These are phyloP conservation scores for Cinara cedri DNA, from an alignment of 2,888 invertebrate genomes.

Conservation along the genomic window DNA sequence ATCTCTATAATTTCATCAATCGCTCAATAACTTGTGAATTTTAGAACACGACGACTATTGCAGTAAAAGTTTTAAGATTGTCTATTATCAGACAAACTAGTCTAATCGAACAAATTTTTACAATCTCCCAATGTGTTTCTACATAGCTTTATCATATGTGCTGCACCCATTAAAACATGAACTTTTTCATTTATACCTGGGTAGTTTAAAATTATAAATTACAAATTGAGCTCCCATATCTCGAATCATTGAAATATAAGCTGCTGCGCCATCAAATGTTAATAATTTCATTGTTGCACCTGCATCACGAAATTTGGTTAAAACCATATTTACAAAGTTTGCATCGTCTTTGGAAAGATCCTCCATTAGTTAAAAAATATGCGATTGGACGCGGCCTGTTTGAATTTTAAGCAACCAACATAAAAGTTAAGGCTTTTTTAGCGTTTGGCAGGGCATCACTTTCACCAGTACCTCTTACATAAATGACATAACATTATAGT, in stretches of 20 bases:
- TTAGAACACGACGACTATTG: too few species aligned
- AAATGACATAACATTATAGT: background rate
- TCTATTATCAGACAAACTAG: background rate
- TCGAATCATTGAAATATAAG: too few species aligned
- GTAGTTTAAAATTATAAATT: background rate
- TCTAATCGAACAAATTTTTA: background rate
- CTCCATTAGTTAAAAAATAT: background rate
- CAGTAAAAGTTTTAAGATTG: too few species aligned
- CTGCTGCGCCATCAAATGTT: too few species aligned
- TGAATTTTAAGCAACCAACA: background rate
- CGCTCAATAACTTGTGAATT: too few species aligned
- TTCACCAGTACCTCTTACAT: background rate
- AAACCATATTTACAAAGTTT: background rate
- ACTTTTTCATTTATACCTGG: background rate
- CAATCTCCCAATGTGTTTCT: background rate
- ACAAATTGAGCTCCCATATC: background rate
- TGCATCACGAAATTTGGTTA: too few species aligned
- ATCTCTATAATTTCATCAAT: too few species aligned
- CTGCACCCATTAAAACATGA: background rate
- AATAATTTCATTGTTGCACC: too few species aligned
- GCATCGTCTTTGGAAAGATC: background rate
- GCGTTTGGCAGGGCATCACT: background rate
- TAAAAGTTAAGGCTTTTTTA: background rate
- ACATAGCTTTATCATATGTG: background rate
- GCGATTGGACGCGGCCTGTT: background rate